Evolutionary conservation across 2,888 invertebrate genomes (phyloP).

Genomic region (Cataglyphis rosenhaueri): DNA sequence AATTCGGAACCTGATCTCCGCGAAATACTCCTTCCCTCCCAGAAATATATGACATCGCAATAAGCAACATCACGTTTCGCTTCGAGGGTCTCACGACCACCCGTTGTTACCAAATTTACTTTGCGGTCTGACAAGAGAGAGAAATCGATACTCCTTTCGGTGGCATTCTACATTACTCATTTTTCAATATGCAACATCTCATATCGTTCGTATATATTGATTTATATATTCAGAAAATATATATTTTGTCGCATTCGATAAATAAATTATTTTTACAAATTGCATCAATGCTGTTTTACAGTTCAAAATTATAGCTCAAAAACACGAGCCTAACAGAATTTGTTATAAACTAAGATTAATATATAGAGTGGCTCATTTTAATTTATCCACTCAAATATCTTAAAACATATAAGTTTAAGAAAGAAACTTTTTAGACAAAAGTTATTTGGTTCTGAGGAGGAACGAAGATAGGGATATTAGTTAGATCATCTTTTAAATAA

Average conservation of each 20-base stretch:
- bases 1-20: slow-evolving; percentile 1
- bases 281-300: neutral
- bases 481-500: too few relatives aligned
- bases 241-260: neutral
- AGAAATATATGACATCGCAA: neutral
- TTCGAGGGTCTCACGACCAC: slow-evolving; percentile 1
- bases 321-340: neutral
- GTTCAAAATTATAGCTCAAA: neutral
- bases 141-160: slow-evolving; percentile 11
- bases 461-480: too few relatives aligned
- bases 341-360: neutral
- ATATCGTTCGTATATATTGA: neutral
- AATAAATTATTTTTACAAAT: neutral
- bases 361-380: too few relatives aligned
- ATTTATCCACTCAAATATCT: too few relatives aligned
- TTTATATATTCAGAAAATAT: neutral
- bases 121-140: neutral
- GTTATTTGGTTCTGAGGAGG: too few relatives aligned
- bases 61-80: neutral
- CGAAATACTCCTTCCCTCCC: neutral
- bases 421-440: too few relatives aligned
- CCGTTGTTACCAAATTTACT: slow-evolving; percentile 33
- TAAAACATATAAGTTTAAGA: too few relatives aligned
- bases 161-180: neutral
- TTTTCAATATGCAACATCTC: neutral